Base-by-base conservation (phyloP, 1,140 invertebrate species). In the Pararge aegeria region DNA sequence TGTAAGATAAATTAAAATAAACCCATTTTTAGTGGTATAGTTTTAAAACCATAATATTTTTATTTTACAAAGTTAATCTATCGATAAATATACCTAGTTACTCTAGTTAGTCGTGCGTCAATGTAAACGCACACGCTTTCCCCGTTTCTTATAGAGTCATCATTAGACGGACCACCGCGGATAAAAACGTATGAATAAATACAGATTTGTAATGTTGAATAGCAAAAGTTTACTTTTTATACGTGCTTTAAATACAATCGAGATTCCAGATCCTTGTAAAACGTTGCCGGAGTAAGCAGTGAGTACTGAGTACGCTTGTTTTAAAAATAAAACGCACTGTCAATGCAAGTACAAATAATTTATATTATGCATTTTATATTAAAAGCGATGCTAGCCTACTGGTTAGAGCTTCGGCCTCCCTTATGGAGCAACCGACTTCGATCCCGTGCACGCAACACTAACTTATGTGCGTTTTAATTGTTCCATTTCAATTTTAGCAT, bases 161-260 rank as follows among this genome's bases (percentile, higher is more conserved):
- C 44, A 46, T 46, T 46, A 46, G 44, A 46, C 19, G 7, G 44
- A 46, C 44, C 44, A 46, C 44, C 44, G 44, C 44, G 12, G 12
- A 21, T 46, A 46, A 20, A 21, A 46, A 21, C 44, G 44, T 46
- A 46, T 46, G 44, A 46, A 46, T 46, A 46, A 44, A 46, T 46
- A 46, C 44, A 24, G 20, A 46, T 20, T 46, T 21, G 12, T 21
- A 20, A 46, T 21, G 18, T 46, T 24, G 44, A 46, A 46, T 46
- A 46, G 44, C 12, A n/a, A 46, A 46, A 46, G 19, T 46, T 20
- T 46, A 34, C 44, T 46, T 46, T 24, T 46, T 46, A 12, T 21
- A 12, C 12, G 7, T 12, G 18, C 12, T 46, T 46, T 46, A 46
- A 46, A 46, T 46, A 44, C 21, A 53, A 48, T 18, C 51, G 49